A percentile compares a stretch with the other conserved stretches of the same genome.
Evolutionary conservation across 2,797 vertebrate genomes (phyloP).

Genomic region (Notamacropus eugenii): DNA sequence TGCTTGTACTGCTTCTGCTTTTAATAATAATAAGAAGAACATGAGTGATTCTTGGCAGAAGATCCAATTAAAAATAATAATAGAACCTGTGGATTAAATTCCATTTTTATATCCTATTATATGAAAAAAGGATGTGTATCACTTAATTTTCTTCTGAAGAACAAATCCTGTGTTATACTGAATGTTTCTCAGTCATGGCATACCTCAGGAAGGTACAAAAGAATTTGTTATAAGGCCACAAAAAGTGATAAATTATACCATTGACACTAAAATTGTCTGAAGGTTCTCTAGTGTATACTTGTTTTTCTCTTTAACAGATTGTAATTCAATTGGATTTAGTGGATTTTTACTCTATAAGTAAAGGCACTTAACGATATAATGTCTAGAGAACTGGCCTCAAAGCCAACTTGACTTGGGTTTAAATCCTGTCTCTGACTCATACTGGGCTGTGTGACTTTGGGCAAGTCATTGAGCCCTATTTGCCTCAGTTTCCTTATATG

Average conservation of each 20-base stretch:
- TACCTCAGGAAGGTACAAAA: neutral
- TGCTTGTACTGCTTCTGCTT: neutral
- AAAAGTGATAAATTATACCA: neutral
- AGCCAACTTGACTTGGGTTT: no score
- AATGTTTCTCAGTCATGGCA: neutral
- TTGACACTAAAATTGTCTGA: neutral
- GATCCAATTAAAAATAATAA: neutral
- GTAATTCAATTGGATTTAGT: slow-evolving; percentile 33
- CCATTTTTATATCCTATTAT: slow-evolving; percentile 16
- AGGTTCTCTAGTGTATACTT: neutral
- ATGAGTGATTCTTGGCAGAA: neutral
- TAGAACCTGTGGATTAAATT: neutral
- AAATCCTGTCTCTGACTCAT: no score
- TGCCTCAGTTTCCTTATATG: no score
- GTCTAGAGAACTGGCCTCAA: no score
- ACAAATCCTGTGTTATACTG: slow-evolving; percentile 2
- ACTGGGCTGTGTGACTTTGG: no score
- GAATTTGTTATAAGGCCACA: neutral
- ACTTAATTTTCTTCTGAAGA: slow-evolving; percentile 5
- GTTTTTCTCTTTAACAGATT: neutral
- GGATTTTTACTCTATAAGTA: neutral
- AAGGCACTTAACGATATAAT: no score
- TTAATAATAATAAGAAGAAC: neutral
- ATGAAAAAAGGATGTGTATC: slow-evolving; percentile 6
- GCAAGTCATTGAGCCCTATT: no score